A percentile compares a stretch with the other conserved stretches of the same genome.
Evolutionary conservation across 2,113 vertebrate genomes (phyloP).

Genomic region (Oreochromis tanganicae): DNA sequence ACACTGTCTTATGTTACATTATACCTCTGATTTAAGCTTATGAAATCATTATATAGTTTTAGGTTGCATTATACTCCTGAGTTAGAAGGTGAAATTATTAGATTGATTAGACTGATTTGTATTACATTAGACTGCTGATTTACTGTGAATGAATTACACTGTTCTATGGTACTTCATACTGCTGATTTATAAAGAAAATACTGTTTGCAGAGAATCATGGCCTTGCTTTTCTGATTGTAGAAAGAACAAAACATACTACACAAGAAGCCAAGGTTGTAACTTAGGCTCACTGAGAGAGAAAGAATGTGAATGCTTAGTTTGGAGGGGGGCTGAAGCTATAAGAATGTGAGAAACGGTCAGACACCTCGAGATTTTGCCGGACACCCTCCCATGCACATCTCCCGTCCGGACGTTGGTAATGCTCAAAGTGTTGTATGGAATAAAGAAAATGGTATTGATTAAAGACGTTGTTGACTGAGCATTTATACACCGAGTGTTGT

Average conservation of each 20-base stretch:
- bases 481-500: not conserved
- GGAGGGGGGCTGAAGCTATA: not conserved
- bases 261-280: not conserved
- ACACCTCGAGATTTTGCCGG: not conserved
- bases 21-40: not conserved
- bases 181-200: not conserved
- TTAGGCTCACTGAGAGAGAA: not conserved
- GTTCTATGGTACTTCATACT: not conserved
- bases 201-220: not conserved
- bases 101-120: not conserved
- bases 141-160: not conserved
- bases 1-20: not conserved
- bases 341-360: not conserved
- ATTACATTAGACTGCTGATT: not conserved
- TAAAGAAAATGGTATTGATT: not conserved
- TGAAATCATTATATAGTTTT: not conserved
- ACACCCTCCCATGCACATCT: not conserved
- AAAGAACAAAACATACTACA: not conserved
- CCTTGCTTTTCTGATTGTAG: not conserved
- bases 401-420: rapidly evolving
- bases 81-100: not conserved
- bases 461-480: not conserved
- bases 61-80: not conserved
- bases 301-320: not conserved
- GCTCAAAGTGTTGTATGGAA: not conserved